Evolutionary conservation across 1,140 invertebrate genomes (phyloP).

Genomic region (Trichonephila clavata): DNA sequence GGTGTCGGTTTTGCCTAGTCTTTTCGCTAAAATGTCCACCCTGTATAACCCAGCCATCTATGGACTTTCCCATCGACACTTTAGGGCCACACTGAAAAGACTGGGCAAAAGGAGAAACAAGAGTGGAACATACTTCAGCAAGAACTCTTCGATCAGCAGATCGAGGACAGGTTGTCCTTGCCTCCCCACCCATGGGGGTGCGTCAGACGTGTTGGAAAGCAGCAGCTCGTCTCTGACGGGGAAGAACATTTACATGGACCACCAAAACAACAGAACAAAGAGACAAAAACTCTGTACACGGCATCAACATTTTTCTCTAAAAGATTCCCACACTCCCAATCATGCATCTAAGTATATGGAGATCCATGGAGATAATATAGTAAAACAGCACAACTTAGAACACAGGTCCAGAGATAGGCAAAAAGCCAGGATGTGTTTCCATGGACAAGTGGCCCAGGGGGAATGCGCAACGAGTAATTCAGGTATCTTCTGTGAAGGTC

Average conservation of each 20-base stretch:
- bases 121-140: slow-evolving; percentile 16
- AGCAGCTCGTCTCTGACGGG: neutral
- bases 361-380: too few relatives aligned
- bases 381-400: too few relatives aligned
- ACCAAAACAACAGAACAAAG: neutral
- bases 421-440: too few relatives aligned
- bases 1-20: slow-evolving; percentile 87
- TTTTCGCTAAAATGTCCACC: slow-evolving; percentile 85
- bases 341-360: too few relatives aligned
- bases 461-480: too few relatives aligned
- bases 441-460: too few relatives aligned
- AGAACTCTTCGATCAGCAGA: neutral
- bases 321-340: neutral
- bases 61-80: slow-evolving; percentile 74
- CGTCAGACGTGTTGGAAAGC: neutral
- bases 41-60: slow-evolving; percentile 78
- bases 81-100: slow-evolving; percentile 35
- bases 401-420: too few relatives aligned
- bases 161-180: slow-evolving; percentile 8
- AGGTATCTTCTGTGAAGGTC: too few relatives aligned
- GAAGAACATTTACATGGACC: slow-evolving; percentile 28
- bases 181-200: neutral
- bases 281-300: neutral
- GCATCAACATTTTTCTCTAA: neutral
- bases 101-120: slow-evolving; percentile 49